Base-by-base conservation (phyloP, 53 echinoderm and acorn worm genomes). In the Luidia sarsii region DNA sequence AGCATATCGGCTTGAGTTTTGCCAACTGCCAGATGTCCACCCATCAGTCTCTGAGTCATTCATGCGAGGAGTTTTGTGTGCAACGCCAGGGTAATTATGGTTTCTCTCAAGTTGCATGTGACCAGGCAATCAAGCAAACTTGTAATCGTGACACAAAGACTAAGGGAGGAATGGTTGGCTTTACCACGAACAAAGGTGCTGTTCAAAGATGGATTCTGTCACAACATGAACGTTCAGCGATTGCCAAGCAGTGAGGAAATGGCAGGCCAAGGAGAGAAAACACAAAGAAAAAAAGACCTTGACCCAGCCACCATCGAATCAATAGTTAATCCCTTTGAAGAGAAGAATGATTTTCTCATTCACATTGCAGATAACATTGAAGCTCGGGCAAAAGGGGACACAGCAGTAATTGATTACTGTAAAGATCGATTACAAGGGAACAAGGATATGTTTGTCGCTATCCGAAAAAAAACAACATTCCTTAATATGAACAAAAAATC, bases 151-250 rank as follows among this genome's bases (percentile, higher is more conserved):
- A 87, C 61, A 41, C 81, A 18, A 87, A 81, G 33, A 81, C 81
- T 0, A 86, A 81, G 34, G 81, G 87, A 15, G 72, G 87, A 1
- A 39, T 87, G 23, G 51, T 62, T 0, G 81, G 87, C 23, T 70
- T 70, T 9, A 80, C 87, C 25, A 69, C 59, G 11, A 31, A 87
- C 7, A 65, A 66, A 30, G 61, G 68, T 33, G 80, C 80, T 25
- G 86, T 86, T 1, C 80, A 79, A 3, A 43, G 86, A 41, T 86
- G 86, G 86, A 36, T 86, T 14, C 68, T 86, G 0, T 79, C 86
- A 0, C 80, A 86, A 34, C 86, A 67, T 69, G 80, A 57, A 48
- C 67, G 86, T 3, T 67, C 80, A 1, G 57, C 68, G 1, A 80
- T 80, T 0, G 37, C n/a, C n/a, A n/a, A n/a, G n/a, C n/a, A n/a